Evolutionary conservation across 1,140 invertebrate genomes (phyloP).

Genomic region (Zaprionus kolodkinae): DNA sequence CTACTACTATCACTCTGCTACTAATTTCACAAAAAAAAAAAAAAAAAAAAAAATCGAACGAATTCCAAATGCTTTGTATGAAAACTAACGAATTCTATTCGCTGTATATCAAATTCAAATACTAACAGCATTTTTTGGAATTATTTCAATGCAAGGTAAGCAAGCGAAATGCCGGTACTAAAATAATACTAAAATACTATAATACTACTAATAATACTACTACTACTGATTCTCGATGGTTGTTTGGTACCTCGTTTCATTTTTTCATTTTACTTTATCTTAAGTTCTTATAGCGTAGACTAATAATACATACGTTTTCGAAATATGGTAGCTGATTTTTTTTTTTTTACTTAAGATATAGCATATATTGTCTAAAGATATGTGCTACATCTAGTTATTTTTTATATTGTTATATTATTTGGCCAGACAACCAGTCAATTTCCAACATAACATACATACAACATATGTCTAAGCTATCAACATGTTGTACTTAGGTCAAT

Average conservation of each 20-base stretch:
- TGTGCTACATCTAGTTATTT: conserved; percentile 38
- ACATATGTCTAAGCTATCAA: conserved; percentile 70
- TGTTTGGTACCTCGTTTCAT: conserved; percentile 85
- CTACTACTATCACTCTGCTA: conserved; percentile 59
- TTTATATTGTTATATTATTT: background rate
- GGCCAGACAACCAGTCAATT: conserved; percentile 71
- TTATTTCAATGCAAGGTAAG: conserved; percentile 99
- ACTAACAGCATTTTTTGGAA: conserved; percentile 97
- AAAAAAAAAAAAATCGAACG: conserved; percentile 41
- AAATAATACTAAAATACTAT: conserved; percentile 69
- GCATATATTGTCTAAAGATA: conserved; percentile 42
- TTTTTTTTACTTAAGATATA: background rate
- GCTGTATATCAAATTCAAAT: conserved; percentile 66
- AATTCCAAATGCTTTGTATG: conserved; percentile 72
- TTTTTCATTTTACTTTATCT: conserved; percentile 12
- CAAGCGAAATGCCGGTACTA: conserved; percentile 82
- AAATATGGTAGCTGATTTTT: background rate
- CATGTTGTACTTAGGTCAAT: conserved; percentile 57
- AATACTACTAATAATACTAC: conserved; percentile 46
- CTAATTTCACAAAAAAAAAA: conserved; percentile 49
- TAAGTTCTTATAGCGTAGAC: conserved; percentile 58
- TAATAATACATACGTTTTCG: background rate
- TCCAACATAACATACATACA: conserved; percentile 23
- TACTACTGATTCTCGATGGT: conserved; percentile 81
- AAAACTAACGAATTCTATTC: conserved; percentile 65